Conservation (phyloP, 2,888 invertebrate species). For the Mythimna impura region DNA sequence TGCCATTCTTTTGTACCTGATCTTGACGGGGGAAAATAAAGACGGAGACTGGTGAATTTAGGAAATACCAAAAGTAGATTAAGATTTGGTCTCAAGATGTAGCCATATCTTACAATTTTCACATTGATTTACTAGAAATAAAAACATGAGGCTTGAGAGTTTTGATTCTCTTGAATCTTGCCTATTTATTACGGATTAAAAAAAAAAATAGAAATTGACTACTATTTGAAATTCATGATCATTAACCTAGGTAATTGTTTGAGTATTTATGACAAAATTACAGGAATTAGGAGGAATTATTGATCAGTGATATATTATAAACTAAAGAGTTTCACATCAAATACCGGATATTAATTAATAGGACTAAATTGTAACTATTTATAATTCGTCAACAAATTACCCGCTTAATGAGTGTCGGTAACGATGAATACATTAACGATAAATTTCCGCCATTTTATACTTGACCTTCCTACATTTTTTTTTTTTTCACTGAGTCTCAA, state of each 20-base stretch:
- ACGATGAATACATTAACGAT: no score
- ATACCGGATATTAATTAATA: neutral
- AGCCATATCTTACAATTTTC: neutral
- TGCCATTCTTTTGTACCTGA: constrained; percentile 35
- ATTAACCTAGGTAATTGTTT: neutral
- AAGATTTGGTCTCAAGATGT: neutral
- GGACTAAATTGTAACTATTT: neutral
- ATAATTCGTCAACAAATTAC: no score
- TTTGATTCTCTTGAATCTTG: no score
- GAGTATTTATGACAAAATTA: neutral
- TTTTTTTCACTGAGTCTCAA: no score
- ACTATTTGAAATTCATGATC: neutral
- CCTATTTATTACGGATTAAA: no score
- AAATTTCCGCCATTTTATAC: no score
- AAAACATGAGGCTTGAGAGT: no score
- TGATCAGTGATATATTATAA: no score
- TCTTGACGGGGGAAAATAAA: constrained; percentile 2
- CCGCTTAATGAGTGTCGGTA: no score
- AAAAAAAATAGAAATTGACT: no score
- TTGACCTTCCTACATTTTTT: no score
- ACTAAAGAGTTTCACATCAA: neutral
- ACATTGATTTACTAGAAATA: neutral
- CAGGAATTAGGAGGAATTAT: no score
- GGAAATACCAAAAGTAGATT: neutral
- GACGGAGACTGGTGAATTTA: neutral